Conservation (phyloP, 2,113 vertebrate species). For the cat (Felis catus) region DNA sequence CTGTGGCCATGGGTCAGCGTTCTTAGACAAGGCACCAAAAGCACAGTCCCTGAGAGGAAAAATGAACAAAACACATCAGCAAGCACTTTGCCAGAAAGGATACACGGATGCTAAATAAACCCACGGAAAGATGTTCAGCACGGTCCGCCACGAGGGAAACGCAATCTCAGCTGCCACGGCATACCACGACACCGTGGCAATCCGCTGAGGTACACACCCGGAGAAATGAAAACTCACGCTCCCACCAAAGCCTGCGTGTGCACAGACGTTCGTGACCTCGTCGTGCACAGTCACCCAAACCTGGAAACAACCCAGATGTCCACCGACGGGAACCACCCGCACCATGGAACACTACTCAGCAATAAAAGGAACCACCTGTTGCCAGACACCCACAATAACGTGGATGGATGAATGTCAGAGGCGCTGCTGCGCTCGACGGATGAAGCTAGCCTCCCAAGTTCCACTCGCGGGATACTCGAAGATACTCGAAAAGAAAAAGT, state of each 20-base stretch:
- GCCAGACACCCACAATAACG: fast-evolving
- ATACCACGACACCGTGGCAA: not conserved
- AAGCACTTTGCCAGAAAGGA: not conserved
- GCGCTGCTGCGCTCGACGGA: not conserved
- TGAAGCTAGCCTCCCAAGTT: not conserved
- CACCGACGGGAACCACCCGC: not conserved
- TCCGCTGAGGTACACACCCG: not conserved
- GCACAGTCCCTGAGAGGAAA: not conserved
- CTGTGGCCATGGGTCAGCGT: not conserved
- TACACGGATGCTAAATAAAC: too few relatives aligned
- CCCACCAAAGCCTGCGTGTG: not conserved
- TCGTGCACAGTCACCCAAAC: not conserved
- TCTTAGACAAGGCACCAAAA: not conserved
- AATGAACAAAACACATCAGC: not conserved
- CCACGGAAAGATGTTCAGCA: not conserved
- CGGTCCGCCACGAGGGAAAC: not conserved
- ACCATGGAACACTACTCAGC: not conserved
- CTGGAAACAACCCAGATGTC: not conserved
- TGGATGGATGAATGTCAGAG: not conserved
- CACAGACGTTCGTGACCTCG: not conserved
- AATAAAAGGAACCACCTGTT: not conserved
- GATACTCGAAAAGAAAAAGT: not conserved
- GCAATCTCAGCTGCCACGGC: not conserved
- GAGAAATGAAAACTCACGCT: not conserved
- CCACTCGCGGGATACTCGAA: not conserved